Evolutionary conservation across 1,140 invertebrate species (phyloP).

Genomic region (Harlomillsia oculata): DNA sequence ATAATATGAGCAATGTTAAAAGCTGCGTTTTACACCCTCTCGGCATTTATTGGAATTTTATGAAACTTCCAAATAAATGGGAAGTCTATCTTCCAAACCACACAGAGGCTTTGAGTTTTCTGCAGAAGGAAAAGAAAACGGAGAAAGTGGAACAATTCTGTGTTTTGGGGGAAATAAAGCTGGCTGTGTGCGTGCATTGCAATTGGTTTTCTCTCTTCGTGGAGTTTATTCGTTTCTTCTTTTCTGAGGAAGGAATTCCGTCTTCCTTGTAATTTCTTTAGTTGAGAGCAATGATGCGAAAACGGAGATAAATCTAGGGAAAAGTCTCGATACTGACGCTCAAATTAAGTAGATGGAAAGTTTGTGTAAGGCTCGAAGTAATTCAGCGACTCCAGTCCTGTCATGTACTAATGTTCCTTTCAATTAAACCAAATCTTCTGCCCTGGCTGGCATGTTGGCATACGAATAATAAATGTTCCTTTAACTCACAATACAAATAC

Average conservation of each 20-base stretch:
- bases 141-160: too few relatives aligned
- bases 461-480: too few relatives aligned
- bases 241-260: neutral
- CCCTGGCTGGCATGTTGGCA: too few relatives aligned
- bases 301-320: slow-evolving; percentile 31
- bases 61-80: too few relatives aligned
- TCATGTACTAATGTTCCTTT: slow-evolving; percentile 30
- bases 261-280: slow-evolving; percentile 22
- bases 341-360: slow-evolving; percentile 33
- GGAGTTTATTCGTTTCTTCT: slow-evolving; percentile 14
- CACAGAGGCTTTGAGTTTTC: too few relatives aligned
- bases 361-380: slow-evolving; percentile 24
- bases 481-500: too few relatives aligned
- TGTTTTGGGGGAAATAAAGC: neutral
- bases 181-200: slow-evolving; percentile 1
- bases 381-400: slow-evolving; percentile 19
- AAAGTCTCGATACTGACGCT: slow-evolving; percentile 33
- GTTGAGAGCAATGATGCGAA: slow-evolving; percentile 31
- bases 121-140: too few relatives aligned
- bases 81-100: too few relatives aligned
- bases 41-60: too few relatives aligned
- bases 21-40: too few relatives aligned
- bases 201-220: neutral
- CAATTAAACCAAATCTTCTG: slow-evolving; percentile 27
- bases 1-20: too few relatives aligned